Percentiles rank a stretch among this genome's conserved stretches.
These are phyloP conservation scores for Dolomedes plantarius DNA, from an alignment of 2,888 invertebrate genomes.

Conservation along the genomic window DNA sequence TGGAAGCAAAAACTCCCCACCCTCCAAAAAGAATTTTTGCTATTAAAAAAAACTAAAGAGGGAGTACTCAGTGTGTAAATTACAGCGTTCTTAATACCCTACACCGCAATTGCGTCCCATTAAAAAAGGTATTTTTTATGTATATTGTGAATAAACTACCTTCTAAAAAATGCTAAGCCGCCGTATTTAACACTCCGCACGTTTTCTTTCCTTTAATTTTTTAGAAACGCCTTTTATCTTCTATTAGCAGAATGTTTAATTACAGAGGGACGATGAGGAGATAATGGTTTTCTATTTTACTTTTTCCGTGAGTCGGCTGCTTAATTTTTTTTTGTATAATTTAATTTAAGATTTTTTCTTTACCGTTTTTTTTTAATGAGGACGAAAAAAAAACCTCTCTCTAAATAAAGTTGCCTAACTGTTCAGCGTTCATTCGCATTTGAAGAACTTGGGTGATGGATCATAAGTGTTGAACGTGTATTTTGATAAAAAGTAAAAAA, in stretches of 20 bases:
- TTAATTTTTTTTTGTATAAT: slow-evolving; percentile 32
- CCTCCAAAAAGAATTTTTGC: not conserved
- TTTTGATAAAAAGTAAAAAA: no score
- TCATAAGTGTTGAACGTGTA: no score
- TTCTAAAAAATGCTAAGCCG: not conserved
- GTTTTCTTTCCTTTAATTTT: slow-evolving; percentile 11
- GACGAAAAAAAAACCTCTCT: not conserved
- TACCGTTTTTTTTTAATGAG: not conserved
- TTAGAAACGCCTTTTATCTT: slow-evolving; percentile 7
- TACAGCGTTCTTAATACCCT: slow-evolving; percentile 11
- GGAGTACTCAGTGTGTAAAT: slow-evolving; percentile 10
- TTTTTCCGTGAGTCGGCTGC: slow-evolving; percentile 19
- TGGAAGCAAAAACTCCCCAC: not conserved
- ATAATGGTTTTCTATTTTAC: slow-evolving; percentile 64
- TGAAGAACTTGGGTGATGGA: no score
- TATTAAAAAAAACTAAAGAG: not conserved
- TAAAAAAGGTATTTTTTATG: slow-evolving; percentile 1
- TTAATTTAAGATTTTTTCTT: slow-evolving; percentile 57
- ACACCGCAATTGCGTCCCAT: slow-evolving; percentile 7
- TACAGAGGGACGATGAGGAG: slow-evolving; percentile 49
- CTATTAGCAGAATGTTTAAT: slow-evolving; percentile 18
- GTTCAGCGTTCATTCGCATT: not conserved
- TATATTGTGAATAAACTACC: not conserved
- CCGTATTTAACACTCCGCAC: slow-evolving; percentile 16
- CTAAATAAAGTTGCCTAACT: not conserved